Base-by-base conservation (phyloP, 2,888 invertebrate genomes). In the Lapara coniferarum region DNA sequence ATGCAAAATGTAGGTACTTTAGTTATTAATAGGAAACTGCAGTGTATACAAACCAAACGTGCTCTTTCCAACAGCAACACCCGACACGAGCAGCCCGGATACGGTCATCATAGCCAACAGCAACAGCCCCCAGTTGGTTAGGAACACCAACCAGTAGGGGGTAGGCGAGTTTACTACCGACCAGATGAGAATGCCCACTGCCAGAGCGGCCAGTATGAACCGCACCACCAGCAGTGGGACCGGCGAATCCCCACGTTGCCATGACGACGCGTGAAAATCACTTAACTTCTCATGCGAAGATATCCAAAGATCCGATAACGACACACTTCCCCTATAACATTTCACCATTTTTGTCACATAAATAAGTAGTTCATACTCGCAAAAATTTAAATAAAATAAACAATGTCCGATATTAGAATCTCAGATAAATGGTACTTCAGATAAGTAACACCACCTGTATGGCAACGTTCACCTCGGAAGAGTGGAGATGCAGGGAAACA, bases 81-180 rank as follows among this genome's bases (percentile, higher is more conserved):
- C 63, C 0, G 92, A 93, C 4, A 92, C 86, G 0, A 81, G n/a
- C 0, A 89, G 73, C 6, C 85, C 89, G 66, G 84, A 84, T 52
- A 89, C 71, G 68, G 83, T 78, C 78, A 85, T 85, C 67, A 80
- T 66, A 3, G 82, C 78, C 44, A 91, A 72, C 67, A 92, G 78
- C 25, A 91, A 67, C 12, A 92, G 76, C 0, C 92, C 93, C 93
- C 93, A 93, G 79, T 93, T 92, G 25, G 93, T 93, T 71, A 93
- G 88, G 78, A 84, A 93, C 63, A 90, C 83, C 67, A 89, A 77
- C 90, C 91, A 93, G 78, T 82, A 81, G 0, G 80, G 77, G 37
- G 72, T 82, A 16, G 79, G 73, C 0, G 81, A 83, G 49, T 80
- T 82, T 10, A 74, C 71, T 67, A 91, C 66, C 0, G 92, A 88